These are phyloP conservation scores for Pristionchus mayeri DNA, from an alignment of 2,888 invertebrate species.

Conservation along the genomic window DNA sequence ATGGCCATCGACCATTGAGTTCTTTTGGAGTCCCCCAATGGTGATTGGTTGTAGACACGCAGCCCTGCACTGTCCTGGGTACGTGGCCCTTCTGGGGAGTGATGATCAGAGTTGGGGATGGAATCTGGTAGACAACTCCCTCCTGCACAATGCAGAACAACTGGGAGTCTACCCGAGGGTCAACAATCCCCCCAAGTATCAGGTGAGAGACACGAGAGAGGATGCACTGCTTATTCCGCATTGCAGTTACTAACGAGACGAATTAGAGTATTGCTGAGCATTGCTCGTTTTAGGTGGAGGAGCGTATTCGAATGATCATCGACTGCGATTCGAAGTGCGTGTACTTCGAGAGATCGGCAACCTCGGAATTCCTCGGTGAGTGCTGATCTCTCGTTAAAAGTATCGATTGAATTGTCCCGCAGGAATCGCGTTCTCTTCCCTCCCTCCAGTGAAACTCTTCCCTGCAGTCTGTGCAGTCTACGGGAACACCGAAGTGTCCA, in stretches of 20 bases:
- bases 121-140: conserved; percentile 97
- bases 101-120: conserved; percentile 99
- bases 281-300: conserved; percentile 86
- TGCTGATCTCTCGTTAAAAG: no score
- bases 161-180: conserved; percentile 79
- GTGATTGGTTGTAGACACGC: conserved; percentile 82
- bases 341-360: conserved; percentile 89
- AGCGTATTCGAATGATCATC: conserved; percentile 94
- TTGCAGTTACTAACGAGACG: not conserved
- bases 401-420: no score
- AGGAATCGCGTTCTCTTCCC: conserved; percentile 87
- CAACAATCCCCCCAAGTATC: conserved; percentile 87
- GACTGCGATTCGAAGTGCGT: conserved; percentile 97
- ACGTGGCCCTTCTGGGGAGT: conserved; percentile 92
- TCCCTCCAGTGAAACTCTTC: conserved; percentile 90
- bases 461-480: conserved; percentile 98
- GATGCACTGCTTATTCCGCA: no score
- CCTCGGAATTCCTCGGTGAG: conserved; percentile 92
- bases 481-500: conserved; percentile 82
- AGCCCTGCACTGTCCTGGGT: conserved; percentile 92
- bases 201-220: conserved; percentile 81
- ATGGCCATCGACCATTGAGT: no score
- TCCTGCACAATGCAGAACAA: conserved; percentile 91
- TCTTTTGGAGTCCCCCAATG: not conserved
- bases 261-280: not conserved